These are phyloP conservation scores for Anastrepha ludens DNA, from an alignment of 1,140 invertebrate genomes.

Conservation along the genomic window DNA sequence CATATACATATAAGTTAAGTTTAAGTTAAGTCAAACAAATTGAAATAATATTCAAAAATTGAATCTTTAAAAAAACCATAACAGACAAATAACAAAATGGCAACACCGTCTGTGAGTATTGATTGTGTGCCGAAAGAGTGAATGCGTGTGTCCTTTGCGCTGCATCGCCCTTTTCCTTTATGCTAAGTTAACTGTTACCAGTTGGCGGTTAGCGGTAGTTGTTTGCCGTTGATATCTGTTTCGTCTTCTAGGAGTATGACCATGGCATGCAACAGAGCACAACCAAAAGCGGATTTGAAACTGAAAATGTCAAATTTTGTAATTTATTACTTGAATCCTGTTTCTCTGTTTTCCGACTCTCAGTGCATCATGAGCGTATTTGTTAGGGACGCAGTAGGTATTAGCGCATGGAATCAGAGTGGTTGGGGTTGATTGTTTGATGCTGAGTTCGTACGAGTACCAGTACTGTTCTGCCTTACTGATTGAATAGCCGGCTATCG, in stretches of 20 bases:
- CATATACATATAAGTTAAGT: too few relatives aligned
- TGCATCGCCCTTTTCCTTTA: neutral
- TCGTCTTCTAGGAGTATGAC: neutral
- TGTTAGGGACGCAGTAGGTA: neutral
- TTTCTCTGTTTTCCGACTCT: slow-evolving; percentile 64
- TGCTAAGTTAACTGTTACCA: neutral
- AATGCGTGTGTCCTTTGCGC: neutral
- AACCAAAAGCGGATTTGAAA: slow-evolving; percentile 70
- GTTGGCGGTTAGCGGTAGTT: neutral
- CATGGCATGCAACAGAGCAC: slow-evolving; percentile 15
- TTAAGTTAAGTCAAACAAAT: too few relatives aligned
- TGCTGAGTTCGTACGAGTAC: neutral
- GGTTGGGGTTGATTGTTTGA: neutral
- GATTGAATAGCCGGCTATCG: neutral
- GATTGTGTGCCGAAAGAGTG: neutral
- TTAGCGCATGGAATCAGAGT: neutral
- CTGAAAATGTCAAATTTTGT: slow-evolving; percentile 74
- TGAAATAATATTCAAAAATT: too few relatives aligned
- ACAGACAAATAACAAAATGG: neutral
- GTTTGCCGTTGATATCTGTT: neutral
- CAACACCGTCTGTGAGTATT: neutral
- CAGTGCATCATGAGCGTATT: neutral
- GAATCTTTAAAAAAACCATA: too few relatives aligned
- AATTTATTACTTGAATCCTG: slow-evolving; percentile 74
- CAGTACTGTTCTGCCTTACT: neutral